Evolutionary conservation across 2,797 vertebrate species (phyloP).

Genomic region (Trachops cirrhosus): DNA sequence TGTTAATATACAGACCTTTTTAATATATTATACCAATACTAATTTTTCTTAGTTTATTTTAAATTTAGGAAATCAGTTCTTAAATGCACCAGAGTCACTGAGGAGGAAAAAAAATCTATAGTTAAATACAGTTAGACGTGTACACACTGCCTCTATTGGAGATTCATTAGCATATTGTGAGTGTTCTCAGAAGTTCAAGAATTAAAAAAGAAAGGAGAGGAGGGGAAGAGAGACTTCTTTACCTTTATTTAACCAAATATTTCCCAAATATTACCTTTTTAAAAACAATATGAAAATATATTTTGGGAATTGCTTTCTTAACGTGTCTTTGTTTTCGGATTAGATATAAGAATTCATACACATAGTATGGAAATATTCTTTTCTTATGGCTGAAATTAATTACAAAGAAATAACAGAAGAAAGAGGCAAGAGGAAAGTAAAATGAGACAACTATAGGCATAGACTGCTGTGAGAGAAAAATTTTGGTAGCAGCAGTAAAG

Average conservation of each 20-base stretch:
- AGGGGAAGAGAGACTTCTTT: neutral
- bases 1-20: neutral
- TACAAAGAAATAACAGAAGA: slow-evolving; percentile 13
- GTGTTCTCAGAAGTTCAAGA: neutral
- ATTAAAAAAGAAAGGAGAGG: neutral
- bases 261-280: neutral
- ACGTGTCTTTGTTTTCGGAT: slow-evolving; percentile 1
- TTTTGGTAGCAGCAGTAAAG: neutral
- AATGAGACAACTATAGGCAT: neutral
- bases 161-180: neutral
- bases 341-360: slow-evolving; percentile 11
- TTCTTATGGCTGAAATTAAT: slow-evolving; percentile 31
- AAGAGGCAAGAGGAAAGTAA: slow-evolving; percentile 5
- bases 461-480: slow-evolving; percentile 12
- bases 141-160: neutral
- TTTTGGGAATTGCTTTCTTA: slow-evolving; percentile 39
- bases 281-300: neutral
- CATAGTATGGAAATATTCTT: slow-evolving; percentile 21
- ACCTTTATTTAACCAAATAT: neutral
- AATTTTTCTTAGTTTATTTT: neutral
- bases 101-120: neutral
- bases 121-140: slow-evolving; percentile 12
- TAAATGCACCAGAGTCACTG: neutral
- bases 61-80: neutral
- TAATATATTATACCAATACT: neutral